Evolutionary conservation across 2,888 invertebrate species (phyloP).

Genomic region (Brachypterus glaber): DNA sequence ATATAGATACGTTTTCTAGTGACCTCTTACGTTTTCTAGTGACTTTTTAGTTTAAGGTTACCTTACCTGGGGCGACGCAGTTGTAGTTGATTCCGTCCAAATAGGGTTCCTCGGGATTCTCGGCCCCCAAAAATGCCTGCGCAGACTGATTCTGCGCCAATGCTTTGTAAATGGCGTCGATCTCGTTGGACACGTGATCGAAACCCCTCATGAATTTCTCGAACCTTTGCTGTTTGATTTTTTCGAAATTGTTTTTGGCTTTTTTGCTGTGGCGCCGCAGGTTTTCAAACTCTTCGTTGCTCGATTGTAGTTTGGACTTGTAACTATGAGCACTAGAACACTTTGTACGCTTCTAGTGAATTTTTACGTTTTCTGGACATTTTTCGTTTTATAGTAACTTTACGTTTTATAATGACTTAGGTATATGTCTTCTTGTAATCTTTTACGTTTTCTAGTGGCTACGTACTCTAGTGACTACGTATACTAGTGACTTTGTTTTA

Average conservation of each 20-base stretch:
- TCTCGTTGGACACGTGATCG: conserved; percentile 95
- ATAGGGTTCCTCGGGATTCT: conserved; percentile 99
- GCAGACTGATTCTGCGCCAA: conserved; percentile 40
- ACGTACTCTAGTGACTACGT: too few species aligned
- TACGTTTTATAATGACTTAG: too few species aligned
- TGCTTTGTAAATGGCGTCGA: conserved; percentile 95
- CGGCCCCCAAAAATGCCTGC: conserved; percentile 52
- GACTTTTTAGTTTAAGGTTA: too few species aligned
- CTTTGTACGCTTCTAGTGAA: too few species aligned
- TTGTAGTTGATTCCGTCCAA: conserved; percentile 98
- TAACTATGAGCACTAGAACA: too few species aligned
- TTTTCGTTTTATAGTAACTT: too few species aligned
- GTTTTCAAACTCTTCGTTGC: conserved; percentile 93
- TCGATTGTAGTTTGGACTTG: conserved; percentile 86
- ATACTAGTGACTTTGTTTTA: too few species aligned
- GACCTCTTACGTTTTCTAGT: too few species aligned
- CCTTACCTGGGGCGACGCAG: conserved; percentile 94
- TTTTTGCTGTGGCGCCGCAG: conserved; percentile 88
- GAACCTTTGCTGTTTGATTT: conserved; percentile 87
- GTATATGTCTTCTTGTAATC: too few species aligned
- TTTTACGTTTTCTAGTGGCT: too few species aligned
- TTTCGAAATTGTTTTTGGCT: conserved; percentile 90
- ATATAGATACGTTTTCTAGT: too few species aligned
- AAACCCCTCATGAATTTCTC: conserved; percentile 92
- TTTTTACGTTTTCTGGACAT: too few species aligned